These are phyloP conservation scores for Gorsachius magnificus DNA, from an alignment of 2,797 vertebrate genomes.

Conservation along the genomic window DNA sequence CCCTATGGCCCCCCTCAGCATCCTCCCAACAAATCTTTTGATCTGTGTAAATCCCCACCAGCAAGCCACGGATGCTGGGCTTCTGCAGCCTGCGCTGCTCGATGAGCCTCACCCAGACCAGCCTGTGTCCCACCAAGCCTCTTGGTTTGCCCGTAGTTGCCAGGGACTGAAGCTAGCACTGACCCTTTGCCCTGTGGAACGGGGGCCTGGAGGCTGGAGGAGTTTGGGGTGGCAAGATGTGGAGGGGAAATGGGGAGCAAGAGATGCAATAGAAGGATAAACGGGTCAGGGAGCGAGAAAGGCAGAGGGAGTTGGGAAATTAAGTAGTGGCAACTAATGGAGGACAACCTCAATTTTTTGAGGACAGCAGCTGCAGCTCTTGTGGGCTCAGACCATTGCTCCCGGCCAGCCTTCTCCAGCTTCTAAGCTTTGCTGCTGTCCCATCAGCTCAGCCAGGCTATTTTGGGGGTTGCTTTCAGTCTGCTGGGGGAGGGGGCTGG, in stretches of 20 bases:
- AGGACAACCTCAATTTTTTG: neutral
- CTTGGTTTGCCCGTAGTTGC: neutral
- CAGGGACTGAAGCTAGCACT: neutral
- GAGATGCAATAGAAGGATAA: neutral
- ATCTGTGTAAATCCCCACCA: neutral
- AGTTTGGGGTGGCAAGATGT: neutral
- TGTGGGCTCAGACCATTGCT: neutral
- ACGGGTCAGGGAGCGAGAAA: neutral
- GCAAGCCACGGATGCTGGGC: neutral
- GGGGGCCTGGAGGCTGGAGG: neutral
- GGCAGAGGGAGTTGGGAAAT: neutral
- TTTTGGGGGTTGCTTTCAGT: neutral
- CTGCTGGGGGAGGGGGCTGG: neutral
- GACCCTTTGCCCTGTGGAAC: accelerated
- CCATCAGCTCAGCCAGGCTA: neutral
- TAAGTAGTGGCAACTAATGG: neutral
- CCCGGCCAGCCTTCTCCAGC: neutral
- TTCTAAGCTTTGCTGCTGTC: neutral
- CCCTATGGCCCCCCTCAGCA: neutral
- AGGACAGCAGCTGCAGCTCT: neutral
- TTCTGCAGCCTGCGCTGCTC: neutral
- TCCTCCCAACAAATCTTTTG: neutral
- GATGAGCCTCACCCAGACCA: neutral
- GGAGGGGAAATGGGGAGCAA: neutral
- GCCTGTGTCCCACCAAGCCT: accelerated